Conservation (phyloP, 35 echinoderm and acorn worm species). For the Heliocidaris tuberculata region DNA sequence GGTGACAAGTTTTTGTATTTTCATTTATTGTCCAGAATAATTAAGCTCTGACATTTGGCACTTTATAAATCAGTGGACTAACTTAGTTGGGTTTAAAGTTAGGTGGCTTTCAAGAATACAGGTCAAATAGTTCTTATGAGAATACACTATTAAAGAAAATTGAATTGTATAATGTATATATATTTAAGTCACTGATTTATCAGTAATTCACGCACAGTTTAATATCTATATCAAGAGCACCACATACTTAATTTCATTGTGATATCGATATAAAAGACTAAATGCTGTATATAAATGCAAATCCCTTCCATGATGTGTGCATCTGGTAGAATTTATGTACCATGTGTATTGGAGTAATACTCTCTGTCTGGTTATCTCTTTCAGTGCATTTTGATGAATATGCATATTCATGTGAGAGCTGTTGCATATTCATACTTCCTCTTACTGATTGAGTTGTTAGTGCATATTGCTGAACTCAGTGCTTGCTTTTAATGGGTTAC, state of each 20-base stretch:
- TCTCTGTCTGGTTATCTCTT: not conserved
- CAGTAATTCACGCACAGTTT: not conserved
- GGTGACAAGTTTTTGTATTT: no score
- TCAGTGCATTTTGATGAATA: not conserved
- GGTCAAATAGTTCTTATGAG: not conserved
- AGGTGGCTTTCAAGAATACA: no score
- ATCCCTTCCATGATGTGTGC: not conserved
- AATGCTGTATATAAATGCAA: not conserved
- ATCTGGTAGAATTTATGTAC: not conserved
- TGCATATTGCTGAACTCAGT: no score
- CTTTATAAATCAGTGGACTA: no score
- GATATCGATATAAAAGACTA: not conserved
- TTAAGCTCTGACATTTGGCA: no score
- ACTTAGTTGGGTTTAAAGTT: no score
- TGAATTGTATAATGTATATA: conserved; percentile 14
- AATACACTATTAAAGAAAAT: not conserved
- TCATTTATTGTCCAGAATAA: no score
- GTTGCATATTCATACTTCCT: not conserved
- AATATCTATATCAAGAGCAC: not conserved
- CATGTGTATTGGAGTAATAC: not conserved
- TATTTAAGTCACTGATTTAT: not conserved
- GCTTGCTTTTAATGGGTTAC: no score
- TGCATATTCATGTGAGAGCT: not conserved
- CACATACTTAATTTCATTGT: not conserved
- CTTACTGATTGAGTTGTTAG: not conserved